These are phyloP conservation scores for Euzophera pinguis DNA, from an alignment of 2,888 invertebrate genomes.

Conservation along the genomic window DNA sequence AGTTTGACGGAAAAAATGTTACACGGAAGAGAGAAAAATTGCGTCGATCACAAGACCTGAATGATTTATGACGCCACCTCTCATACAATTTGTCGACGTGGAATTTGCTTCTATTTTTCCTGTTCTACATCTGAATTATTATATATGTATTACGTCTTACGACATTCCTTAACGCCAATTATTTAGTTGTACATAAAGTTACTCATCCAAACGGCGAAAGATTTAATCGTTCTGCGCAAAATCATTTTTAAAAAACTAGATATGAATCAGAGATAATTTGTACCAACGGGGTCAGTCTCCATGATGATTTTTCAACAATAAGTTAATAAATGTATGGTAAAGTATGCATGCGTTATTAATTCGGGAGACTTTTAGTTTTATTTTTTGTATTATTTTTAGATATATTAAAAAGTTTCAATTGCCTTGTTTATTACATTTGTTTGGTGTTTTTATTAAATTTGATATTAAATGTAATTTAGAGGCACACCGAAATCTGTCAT, in stretches of 20 bases:
- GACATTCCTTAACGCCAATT: neutral
- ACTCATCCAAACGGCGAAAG: constrained; percentile 17
- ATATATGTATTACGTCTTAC: neutral
- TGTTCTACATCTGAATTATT: constrained; percentile 16
- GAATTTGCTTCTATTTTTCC: constrained; percentile 18
- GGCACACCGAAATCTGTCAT: neutral
- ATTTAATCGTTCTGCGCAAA: constrained; percentile 22
- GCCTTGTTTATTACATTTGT: too few species aligned
- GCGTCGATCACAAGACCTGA: constrained; percentile 20
- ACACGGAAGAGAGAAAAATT: constrained; percentile 18
- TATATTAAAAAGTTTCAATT: too few species aligned
- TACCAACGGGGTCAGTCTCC: too few species aligned
- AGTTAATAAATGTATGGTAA: too few species aligned
- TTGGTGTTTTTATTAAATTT: too few species aligned
- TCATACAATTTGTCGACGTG: neutral
- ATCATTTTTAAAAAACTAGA: neutral
- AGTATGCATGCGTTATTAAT: too few species aligned
- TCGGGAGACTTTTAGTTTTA: too few species aligned
- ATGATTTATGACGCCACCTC: constrained; percentile 21
- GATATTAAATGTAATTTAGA: too few species aligned
- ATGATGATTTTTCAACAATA: too few species aligned
- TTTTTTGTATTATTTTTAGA: too few species aligned
- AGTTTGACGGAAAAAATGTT: constrained; percentile 15
- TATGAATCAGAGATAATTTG: constrained; percentile 8
- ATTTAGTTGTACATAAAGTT: constrained; percentile 12